Conservation (phyloP, 2,113 vertebrate genomes). For the Copsychus sechellarum region DNA sequence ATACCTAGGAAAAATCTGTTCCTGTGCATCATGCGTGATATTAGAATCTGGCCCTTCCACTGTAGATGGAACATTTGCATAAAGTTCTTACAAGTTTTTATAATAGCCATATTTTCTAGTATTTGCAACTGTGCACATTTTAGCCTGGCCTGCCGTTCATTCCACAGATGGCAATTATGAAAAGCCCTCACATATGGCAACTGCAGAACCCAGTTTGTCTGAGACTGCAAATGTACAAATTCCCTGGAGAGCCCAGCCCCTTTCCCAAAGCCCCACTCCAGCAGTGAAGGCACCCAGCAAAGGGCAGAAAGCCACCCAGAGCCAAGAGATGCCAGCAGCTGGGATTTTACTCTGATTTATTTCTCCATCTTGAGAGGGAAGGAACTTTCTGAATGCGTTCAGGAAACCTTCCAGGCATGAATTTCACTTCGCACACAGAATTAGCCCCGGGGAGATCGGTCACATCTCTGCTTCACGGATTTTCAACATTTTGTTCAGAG, state of each 20-base stretch:
- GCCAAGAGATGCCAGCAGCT: not conserved
- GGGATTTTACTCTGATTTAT: not conserved
- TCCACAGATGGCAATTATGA: constrained; percentile 12
- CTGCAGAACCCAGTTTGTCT: not conserved
- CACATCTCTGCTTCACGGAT: not conserved
- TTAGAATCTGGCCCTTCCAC: constrained; percentile 42
- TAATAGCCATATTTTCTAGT: not conserved
- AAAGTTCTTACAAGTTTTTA: not conserved
- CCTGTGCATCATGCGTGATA: not conserved
- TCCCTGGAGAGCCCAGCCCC: not conserved
- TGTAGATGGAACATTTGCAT: constrained; percentile 4
- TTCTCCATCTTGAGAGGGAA: not conserved
- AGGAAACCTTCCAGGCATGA: not conserved
- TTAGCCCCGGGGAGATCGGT: not conserved
- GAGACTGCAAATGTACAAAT: not conserved
- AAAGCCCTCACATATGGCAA: not conserved
- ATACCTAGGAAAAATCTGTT: constrained; percentile 44
- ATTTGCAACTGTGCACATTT: not conserved
- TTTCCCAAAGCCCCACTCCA: not conserved
- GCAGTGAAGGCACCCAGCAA: not conserved
- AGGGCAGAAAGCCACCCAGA: not conserved
- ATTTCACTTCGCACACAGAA: not conserved
- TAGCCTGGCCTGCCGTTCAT: not conserved
- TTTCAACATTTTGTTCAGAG: not conserved
- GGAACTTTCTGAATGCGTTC: not conserved